Evolutionary conservation across 2,888 invertebrate species (phyloP).

Genomic region (Lumbricus terrestris): DNA sequence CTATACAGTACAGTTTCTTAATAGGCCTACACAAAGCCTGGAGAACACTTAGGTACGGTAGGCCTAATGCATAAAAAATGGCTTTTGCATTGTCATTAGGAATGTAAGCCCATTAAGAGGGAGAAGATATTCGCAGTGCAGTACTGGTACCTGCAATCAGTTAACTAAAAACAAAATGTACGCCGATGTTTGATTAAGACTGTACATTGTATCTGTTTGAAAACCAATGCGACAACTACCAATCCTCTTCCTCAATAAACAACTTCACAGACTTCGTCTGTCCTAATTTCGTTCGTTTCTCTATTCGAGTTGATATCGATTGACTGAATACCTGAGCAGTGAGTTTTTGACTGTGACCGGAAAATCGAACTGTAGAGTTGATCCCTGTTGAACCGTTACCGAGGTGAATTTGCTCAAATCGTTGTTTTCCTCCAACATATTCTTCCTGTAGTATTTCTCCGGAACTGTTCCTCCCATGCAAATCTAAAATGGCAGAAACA

Average conservation of each 20-base stretch:
- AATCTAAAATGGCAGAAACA: slow-evolving; percentile 66
- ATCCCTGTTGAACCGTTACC: slow-evolving; percentile 74
- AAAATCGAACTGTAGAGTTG: slow-evolving; percentile 74
- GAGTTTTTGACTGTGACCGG: slow-evolving; percentile 71
- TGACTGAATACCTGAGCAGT: slow-evolving; percentile 73
- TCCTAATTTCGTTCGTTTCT: not conserved
- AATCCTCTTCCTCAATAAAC: no score
- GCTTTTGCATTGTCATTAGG: not conserved
- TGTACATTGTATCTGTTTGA: no score
- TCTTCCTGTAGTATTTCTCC: slow-evolving; percentile 67
- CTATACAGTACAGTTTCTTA: no score
- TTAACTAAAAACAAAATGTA: not conserved
- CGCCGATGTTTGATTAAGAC: no score
- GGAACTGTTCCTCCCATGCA: slow-evolving; percentile 82
- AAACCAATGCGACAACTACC: no score
- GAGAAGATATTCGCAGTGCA: not conserved
- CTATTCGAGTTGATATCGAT: not conserved
- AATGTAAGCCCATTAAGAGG: not conserved
- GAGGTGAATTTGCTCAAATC: slow-evolving; percentile 64
- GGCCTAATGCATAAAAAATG: no score
- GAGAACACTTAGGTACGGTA: not conserved
- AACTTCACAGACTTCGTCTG: no score
- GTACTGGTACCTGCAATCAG: not conserved
- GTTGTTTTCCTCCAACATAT: slow-evolving; percentile 21
- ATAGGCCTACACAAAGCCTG: no score